Percentiles rank a stretch among this genome's conserved stretches.
Evolutionary conservation across 2,888 invertebrate genomes (phyloP).

Genomic region (Cheilosia impressa): DNA sequence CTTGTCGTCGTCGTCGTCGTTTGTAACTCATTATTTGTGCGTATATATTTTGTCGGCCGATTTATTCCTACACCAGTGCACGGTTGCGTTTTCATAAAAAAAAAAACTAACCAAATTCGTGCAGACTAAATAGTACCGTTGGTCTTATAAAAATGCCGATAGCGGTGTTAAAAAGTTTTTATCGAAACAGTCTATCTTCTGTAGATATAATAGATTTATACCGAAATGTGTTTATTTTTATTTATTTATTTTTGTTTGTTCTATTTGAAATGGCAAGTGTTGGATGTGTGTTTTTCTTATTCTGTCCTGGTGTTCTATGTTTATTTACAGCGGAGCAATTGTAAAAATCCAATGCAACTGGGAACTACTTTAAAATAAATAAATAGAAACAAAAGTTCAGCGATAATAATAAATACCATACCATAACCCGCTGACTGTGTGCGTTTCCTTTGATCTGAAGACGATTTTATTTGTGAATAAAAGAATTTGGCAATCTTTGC

Average conservation of each 20-base stretch:
- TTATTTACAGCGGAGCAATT: slow-evolving; percentile 9
- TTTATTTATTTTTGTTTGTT: neutral
- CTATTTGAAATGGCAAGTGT: neutral
- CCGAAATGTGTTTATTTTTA: neutral
- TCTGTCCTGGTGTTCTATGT: neutral
- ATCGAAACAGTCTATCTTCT: neutral
- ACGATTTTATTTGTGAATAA: neutral
- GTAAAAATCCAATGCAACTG: neutral
- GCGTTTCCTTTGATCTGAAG: neutral
- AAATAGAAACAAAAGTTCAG: neutral
- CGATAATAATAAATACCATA: neutral
- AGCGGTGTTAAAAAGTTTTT: neutral
- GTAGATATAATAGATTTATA: neutral
- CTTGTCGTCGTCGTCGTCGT: neutral
- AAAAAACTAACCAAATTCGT: neutral
- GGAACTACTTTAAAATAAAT: neutral
- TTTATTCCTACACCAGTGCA: neutral
- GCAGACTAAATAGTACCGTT: neutral
- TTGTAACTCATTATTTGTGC: slow-evolving; percentile 23
- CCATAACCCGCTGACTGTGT: neutral
- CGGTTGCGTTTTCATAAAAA: neutral
- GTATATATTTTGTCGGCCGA: slow-evolving; percentile 1
- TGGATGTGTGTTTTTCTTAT: slow-evolving; percentile 1
- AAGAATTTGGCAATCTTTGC: slow-evolving; percentile 5
- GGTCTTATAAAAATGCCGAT: too few species aligned